Percentiles rank a stretch among this genome's conserved stretches.
Conservation (phyloP, 2,888 invertebrate species). For the Philereme transversata region DNA sequence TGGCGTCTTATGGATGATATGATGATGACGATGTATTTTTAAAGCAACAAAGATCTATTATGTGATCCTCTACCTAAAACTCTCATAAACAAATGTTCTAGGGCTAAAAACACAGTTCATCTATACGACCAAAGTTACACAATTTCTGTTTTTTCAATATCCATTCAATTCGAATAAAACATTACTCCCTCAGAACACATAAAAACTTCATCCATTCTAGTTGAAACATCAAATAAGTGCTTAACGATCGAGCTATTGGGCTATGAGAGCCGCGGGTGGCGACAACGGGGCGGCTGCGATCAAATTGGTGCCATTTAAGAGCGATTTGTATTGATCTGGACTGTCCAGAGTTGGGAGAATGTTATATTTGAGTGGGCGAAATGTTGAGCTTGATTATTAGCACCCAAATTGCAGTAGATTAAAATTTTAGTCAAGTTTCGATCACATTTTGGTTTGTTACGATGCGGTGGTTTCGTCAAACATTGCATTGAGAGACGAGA, state of each 20-base stretch:
- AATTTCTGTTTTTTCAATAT: slow-evolving; percentile 15
- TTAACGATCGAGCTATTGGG: slow-evolving; percentile 28
- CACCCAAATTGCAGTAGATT: background rate
- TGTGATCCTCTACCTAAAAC: too few species aligned
- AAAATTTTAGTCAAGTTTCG: too few species aligned
- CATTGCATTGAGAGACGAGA: too few species aligned
- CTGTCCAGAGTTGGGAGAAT: background rate
- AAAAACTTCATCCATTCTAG: slow-evolving; percentile 29
- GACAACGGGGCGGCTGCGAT: slow-evolving; percentile 16
- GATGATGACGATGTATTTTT: too few species aligned
- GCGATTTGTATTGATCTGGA: slow-evolving; percentile 13
- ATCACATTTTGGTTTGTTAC: too few species aligned
- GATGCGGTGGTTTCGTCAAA: too few species aligned
- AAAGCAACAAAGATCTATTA: too few species aligned
- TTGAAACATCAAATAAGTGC: slow-evolving; percentile 29
- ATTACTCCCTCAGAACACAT: slow-evolving; percentile 15
- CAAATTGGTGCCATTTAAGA: slow-evolving; percentile 15
- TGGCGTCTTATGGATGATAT: too few species aligned
- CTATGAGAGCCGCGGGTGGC: slow-evolving; percentile 20
- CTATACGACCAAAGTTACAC: too few species aligned
- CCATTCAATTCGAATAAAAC: slow-evolving; percentile 23
- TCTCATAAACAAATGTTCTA: too few species aligned
- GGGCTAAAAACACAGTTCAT: too few species aligned
- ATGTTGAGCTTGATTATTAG: background rate
- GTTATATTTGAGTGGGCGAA: background rate